Conservation (phyloP, 2,888 invertebrate species). For the Amphipoea oculea region DNA sequence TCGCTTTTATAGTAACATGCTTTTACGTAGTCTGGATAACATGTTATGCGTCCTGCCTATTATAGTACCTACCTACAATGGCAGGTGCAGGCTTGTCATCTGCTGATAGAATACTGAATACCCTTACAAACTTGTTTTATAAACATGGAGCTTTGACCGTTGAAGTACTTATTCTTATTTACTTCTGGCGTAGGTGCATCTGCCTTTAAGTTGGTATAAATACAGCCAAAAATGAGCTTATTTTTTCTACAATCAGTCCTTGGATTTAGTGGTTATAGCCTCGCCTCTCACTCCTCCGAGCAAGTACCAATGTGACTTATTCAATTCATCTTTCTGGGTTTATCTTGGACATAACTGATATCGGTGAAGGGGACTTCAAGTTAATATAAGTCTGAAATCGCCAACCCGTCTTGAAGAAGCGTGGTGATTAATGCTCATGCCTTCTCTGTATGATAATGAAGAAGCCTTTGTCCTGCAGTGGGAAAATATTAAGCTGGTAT, state of each 20-base stretch:
- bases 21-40: background rate
- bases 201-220: background rate
- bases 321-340: background rate
- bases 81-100: slow-evolving; percentile 4
- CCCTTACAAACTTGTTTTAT: slow-evolving; percentile 24
- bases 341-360: background rate
- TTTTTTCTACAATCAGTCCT: background rate
- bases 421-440: background rate
- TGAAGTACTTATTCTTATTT: background rate
- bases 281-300: background rate
- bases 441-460: background rate
- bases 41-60: background rate
- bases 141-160: slow-evolving; percentile 8
- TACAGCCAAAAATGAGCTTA: background rate
- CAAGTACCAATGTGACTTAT: background rate
- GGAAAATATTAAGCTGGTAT: background rate
- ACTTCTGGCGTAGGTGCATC: background rate
- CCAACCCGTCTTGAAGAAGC: background rate
- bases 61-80: background rate
- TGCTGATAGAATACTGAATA: slow-evolving; percentile 16
- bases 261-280: background rate
- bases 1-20: background rate
- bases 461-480: background rate
- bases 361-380: background rate
- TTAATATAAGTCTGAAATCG: background rate